These are phyloP conservation scores for Boloria selene DNA, from an alignment of 2,888 invertebrate genomes.

Conservation along the genomic window DNA sequence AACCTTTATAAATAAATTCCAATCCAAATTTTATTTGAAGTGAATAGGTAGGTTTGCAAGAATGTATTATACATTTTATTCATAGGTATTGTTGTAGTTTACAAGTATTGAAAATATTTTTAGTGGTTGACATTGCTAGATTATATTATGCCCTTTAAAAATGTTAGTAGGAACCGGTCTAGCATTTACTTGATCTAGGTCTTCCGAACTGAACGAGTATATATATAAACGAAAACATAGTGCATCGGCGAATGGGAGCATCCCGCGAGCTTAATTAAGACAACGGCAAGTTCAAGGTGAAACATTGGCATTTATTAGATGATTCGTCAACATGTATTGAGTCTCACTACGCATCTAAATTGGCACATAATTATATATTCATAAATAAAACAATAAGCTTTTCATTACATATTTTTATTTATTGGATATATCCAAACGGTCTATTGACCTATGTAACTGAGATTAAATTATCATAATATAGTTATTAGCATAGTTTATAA, in stretches of 20 bases:
- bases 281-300: conserved; percentile 75
- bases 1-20: not conserved
- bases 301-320: conserved; percentile 76
- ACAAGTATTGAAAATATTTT: conserved; percentile 41
- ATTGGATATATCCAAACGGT: not conserved
- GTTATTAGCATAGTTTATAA: too few species aligned
- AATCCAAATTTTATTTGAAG: conserved; percentile 7
- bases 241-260: conserved; percentile 55
- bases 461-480: too few species aligned
- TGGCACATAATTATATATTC: conserved; percentile 31
- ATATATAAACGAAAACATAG: conserved; percentile 38
- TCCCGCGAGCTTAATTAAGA: conserved; percentile 57
- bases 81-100: conserved; percentile 6
- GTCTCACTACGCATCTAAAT: conserved; percentile 31
- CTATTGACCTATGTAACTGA: not conserved
- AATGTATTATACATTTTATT: conserved; percentile 7
- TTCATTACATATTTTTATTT: conserved; percentile 7
- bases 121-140: conserved; percentile 46
- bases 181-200: conserved; percentile 55
- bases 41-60: not conserved
- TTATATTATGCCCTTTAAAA: conserved; percentile 61
- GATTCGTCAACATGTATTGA: conserved; percentile 66
- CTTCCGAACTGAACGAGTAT: conserved; percentile 57
- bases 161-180: conserved; percentile 65
- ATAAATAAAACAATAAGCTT: conserved; percentile 20